phyloP scores from a whole-genome alignment of 2,797 vertebrate genomes.

The Myotis pilosus region DNA sequence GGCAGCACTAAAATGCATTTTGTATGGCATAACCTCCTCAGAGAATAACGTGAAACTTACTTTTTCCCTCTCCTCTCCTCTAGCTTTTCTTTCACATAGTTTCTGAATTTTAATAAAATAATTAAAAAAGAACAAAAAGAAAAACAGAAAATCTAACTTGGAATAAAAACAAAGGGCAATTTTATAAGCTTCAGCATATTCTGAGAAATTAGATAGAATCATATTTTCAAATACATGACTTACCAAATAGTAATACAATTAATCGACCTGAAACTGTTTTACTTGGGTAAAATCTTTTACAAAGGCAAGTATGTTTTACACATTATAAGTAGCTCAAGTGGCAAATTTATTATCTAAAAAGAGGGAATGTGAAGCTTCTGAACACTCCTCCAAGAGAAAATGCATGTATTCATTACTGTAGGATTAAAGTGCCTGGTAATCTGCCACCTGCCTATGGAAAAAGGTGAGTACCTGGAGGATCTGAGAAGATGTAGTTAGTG shows the following conservation, averaged over 20 bases:
- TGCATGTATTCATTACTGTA: neutral
- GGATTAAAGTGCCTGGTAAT: neutral
- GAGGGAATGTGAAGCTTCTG: neutral
- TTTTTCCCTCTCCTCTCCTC: conserved; percentile 28
- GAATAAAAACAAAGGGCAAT: conserved; percentile 54
- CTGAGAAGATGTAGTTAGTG: neutral
- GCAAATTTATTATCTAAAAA: neutral
- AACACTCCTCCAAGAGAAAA: neutral
- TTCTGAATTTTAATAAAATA: conserved; percentile 75
- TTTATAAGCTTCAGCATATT: neutral
- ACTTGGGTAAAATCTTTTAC: conserved; percentile 40
- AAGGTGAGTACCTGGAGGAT: neutral
- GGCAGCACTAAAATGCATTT: neutral
- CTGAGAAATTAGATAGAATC: conserved; percentile 39
- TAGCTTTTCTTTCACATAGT: conserved; percentile 52
- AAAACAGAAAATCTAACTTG: conserved; percentile 29
- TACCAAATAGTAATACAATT: conserved; percentile 56
- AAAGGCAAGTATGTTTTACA: conserved; percentile 46
- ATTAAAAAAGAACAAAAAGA: conserved; percentile 71
- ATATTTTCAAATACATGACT: conserved; percentile 56
- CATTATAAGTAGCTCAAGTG: neutral
- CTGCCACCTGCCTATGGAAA: neutral
- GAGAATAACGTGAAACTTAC: conserved; percentile 17
- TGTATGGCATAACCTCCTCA: neutral
- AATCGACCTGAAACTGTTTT: neutral